These are phyloP conservation scores for Adela reaumurella DNA, from an alignment of 2,888 invertebrate genomes.

Conservation along the genomic window DNA sequence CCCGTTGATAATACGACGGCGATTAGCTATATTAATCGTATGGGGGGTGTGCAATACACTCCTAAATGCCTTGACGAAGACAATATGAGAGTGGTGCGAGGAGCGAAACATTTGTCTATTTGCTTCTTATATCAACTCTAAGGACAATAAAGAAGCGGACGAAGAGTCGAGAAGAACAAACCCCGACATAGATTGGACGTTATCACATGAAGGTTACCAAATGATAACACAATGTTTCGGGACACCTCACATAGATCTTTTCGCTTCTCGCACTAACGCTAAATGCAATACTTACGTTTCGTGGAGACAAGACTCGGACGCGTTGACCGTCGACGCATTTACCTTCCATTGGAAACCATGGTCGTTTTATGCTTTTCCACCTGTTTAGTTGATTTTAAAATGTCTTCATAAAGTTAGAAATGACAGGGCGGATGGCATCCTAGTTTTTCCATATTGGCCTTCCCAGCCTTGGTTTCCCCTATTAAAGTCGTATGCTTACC, in stretches of 20 bases:
- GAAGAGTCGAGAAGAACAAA: conserved; percentile 7
- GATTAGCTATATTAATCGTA: conserved; percentile 2
- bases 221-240: conserved; percentile 4
- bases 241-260: conserved; percentile 5
- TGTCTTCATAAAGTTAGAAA: conserved; percentile 1
- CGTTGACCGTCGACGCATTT: conserved; percentile 3
- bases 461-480: not conserved
- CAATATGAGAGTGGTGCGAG: conserved; percentile 6
- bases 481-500: no score
- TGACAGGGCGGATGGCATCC: not conserved
- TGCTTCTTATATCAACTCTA: conserved; percentile 6
- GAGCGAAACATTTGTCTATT: no score
- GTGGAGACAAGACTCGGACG: conserved; percentile 3
- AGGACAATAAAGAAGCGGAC: conserved; percentile 8
- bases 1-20: conserved; percentile 5
- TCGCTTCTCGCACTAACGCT: conserved; percentile 1
- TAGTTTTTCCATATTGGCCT: conserved; percentile 2
- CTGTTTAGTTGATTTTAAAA: conserved; percentile 1
- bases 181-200: conserved; percentile 10
- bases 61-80: conserved; percentile 6
- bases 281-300: not conserved
- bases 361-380: conserved; percentile 8
- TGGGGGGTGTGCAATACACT: conserved; percentile 8
- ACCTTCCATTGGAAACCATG: conserved; percentile 1
- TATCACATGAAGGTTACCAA: conserved; percentile 2